These are phyloP conservation scores for Drosophila longiperda DNA, from an alignment of 2,888 invertebrate genomes.

Conservation along the genomic window DNA sequence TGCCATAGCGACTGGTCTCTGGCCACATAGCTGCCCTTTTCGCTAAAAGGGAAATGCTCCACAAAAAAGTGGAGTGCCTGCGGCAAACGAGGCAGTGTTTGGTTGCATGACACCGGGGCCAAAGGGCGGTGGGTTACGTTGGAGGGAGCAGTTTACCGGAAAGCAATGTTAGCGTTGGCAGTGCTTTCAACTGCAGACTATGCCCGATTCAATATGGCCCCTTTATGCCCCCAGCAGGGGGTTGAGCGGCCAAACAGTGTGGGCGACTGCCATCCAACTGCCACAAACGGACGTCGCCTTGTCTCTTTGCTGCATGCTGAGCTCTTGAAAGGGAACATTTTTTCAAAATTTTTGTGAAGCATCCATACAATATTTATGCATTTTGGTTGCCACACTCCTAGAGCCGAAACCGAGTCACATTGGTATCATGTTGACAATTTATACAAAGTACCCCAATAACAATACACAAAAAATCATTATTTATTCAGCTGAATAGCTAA, in stretches of 20 bases:
- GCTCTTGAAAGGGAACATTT: conserved; percentile 30
- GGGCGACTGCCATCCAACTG: background rate
- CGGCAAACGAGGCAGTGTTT: conserved; percentile 31
- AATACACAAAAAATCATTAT: background rate
- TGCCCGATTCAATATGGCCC: conserved; percentile 20
- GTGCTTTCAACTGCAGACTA: conserved; percentile 55
- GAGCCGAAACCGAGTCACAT: background rate
- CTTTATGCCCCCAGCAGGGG: background rate
- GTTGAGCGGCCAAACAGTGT: too few relatives aligned
- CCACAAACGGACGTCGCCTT: conserved; percentile 3
- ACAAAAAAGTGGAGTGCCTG: conserved; percentile 44
- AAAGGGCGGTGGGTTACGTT: background rate
- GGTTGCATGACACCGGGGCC: background rate
- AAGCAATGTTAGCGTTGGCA: conserved; percentile 44
- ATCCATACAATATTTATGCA: conserved; percentile 41
- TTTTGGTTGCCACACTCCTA: background rate
- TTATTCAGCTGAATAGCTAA: too few relatives aligned
- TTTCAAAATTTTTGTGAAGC: conserved; percentile 26
- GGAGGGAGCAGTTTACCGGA: conserved; percentile 21
- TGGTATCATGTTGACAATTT: background rate
- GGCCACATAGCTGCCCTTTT: conserved; percentile 46
- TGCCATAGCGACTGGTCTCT: conserved; percentile 26
- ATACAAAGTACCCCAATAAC: background rate
- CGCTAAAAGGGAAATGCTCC: conserved; percentile 58
- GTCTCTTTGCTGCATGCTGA: conserved; percentile 45